Evolutionary conservation across 2,888 invertebrate genomes (phyloP).

Genomic region (Athetis lepigone): DNA sequence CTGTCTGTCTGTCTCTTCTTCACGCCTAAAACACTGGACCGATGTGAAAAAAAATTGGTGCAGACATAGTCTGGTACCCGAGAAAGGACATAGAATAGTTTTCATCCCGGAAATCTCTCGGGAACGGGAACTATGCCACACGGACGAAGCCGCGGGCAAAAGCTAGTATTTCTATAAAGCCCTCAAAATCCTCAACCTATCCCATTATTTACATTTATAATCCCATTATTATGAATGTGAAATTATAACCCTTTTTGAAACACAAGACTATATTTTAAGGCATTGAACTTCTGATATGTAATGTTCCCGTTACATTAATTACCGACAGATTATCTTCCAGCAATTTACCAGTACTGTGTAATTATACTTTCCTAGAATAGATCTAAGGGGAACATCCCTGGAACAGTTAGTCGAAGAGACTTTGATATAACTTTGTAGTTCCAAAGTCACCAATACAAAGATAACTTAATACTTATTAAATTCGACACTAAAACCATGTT

Average conservation of each 20-base stretch:
- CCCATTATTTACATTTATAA: too few species aligned
- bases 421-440: constrained; percentile 67
- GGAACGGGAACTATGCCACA: too few species aligned
- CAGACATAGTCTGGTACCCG: too few species aligned
- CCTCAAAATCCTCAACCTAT: too few species aligned
- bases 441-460: constrained; percentile 65
- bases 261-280: neutral
- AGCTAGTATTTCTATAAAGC: too few species aligned
- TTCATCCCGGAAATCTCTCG: too few species aligned
- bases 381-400: constrained; percentile 52
- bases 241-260: neutral
- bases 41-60: too few species aligned
- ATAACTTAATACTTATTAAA: constrained; percentile 67
- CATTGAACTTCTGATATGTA: constrained; percentile 4
- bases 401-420: constrained; percentile 51
- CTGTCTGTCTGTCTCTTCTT: too few species aligned
- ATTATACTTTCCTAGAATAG: constrained; percentile 46
- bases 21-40: too few species aligned
- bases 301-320: neutral
- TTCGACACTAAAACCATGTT: constrained; percentile 63
- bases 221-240: too few species aligned
- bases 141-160: too few species aligned
- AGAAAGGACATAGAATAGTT: too few species aligned
- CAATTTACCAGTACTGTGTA: constrained; percentile 13
- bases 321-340: constrained; percentile 19